A percentile compares a stretch with the other conserved stretches of the same genome.
Conservation (phyloP, 2,797 vertebrate species). For the Diglossa cyanea region DNA sequence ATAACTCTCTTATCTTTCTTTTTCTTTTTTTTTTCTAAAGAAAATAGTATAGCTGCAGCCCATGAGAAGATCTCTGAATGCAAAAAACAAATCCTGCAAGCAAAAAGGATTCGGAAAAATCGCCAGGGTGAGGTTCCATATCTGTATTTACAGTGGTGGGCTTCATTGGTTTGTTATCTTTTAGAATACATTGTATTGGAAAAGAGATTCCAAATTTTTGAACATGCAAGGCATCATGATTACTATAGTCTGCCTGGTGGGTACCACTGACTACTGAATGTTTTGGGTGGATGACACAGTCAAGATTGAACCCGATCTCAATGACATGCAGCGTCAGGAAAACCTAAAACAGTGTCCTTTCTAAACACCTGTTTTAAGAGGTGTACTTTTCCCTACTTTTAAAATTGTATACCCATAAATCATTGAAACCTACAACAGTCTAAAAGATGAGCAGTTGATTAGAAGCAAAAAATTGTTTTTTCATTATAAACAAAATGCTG, state of each 20-base stretch:
- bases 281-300: neutral
- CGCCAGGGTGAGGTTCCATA: conserved; percentile 85
- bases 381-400: neutral
- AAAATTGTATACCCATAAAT: neutral
- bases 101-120: conserved; percentile 97
- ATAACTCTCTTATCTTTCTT: neutral
- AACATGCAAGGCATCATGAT: neutral
- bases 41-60: conserved; percentile 90
- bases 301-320: neutral
- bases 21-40: conserved; percentile 63
- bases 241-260: neutral
- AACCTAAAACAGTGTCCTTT: neutral
- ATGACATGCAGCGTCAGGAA: neutral
- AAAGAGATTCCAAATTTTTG: neutral
- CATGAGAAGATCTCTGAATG: conserved; percentile 97
- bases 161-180: neutral
- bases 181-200: neutral
- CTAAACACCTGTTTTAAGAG: neutral
- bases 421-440: neutral
- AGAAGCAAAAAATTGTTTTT: neutral
- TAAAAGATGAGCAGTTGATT: neutral
- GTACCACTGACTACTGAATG: neutral
- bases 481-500: neutral
- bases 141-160: neutral
- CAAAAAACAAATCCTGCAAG: conserved; percentile 97